Percentiles rank a stretch among this genome's conserved stretches.
Conservation (phyloP, 2,113 vertebrate genomes). For the Elephas maximus region DNA sequence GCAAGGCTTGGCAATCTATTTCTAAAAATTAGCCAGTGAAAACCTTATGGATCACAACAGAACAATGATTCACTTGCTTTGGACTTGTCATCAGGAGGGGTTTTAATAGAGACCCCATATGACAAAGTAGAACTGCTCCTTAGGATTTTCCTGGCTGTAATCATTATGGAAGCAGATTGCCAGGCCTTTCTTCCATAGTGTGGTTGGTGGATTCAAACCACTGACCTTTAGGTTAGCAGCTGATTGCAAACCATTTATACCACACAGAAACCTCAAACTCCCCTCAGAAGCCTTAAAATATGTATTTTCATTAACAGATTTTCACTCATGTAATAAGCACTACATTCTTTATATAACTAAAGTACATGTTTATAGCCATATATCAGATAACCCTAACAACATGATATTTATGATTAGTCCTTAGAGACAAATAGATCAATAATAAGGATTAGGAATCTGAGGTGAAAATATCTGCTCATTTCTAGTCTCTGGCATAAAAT, state of each 20-base stretch:
- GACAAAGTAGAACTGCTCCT: neutral
- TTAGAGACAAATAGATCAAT: neutral
- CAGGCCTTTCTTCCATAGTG: neutral
- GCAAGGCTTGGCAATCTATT: too few species aligned
- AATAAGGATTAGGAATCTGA: slow-evolving; percentile 9
- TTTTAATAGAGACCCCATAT: neutral
- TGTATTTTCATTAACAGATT: slow-evolving; percentile 38
- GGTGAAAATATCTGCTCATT: neutral
- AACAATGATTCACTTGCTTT: neutral
- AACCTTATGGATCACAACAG: neutral
- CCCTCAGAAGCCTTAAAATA: neutral
- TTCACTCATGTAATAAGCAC: neutral
- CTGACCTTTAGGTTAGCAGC: neutral
- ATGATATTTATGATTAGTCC: slow-evolving; percentile 14
- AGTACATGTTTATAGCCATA: neutral
- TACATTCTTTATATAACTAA: neutral
- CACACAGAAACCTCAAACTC: neutral
- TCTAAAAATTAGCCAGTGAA: neutral
- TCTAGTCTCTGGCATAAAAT: neutral
- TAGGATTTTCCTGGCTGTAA: neutral
- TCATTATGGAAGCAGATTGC: neutral
- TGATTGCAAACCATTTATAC: neutral
- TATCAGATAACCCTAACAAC: neutral
- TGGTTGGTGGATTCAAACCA: neutral
- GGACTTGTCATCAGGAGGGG: neutral